Evolutionary conservation across 2,797 vertebrate genomes (phyloP).

Genomic region (Poeciliopsis paucimaculata): DNA sequence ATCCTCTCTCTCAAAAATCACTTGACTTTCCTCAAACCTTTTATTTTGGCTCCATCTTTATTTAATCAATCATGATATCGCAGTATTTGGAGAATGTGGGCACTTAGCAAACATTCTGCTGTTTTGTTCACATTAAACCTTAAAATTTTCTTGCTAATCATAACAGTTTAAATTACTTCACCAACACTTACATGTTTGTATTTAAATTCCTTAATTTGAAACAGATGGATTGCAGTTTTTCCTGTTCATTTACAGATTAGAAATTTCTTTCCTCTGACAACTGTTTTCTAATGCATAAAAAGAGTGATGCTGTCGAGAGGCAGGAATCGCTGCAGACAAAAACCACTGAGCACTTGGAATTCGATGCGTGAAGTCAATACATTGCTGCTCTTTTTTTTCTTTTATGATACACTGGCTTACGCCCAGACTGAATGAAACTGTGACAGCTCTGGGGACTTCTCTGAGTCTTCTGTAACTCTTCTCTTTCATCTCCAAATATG

Average conservation of each 20-base stretch:
- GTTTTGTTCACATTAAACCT: neutral
- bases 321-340: conserved; percentile 45
- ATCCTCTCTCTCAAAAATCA: neutral
- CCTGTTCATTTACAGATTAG: neutral
- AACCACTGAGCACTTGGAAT: conserved; percentile 53
- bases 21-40: neutral
- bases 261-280: conserved; percentile 1
- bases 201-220: neutral
- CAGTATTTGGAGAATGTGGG: neutral
- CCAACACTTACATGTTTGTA: neutral
- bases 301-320: conserved; percentile 26
- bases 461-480: conserved; percentile 40
- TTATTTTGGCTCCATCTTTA: neutral
- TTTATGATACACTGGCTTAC: conserved; percentile 54
- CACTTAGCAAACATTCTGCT: neutral
- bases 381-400: conserved; percentile 44
- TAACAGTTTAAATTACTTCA: neutral
- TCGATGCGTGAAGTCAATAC: conserved; percentile 63
- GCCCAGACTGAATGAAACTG: conserved; percentile 56
- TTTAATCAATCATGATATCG: neutral
- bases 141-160: too few relatives aligned
- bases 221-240: neutral
- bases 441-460: conserved; percentile 37
- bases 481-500: conserved; percentile 38
- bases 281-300: conserved; percentile 28